Conservation (phyloP, 35 echinoderm and acorn worm genomes). For the Ophioderma brevispina region DNA sequence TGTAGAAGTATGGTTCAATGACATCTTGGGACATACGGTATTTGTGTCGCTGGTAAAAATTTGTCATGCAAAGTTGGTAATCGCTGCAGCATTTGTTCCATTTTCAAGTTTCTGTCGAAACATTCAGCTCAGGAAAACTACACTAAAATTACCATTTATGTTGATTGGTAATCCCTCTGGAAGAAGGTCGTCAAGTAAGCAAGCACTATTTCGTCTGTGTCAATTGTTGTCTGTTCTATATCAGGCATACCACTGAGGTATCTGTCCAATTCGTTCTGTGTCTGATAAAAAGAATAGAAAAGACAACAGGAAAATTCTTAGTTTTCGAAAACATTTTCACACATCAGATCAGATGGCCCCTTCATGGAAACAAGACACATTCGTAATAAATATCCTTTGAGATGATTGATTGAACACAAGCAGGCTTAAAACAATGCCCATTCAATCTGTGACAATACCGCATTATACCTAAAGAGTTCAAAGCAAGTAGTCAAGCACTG, state of each 20-base stretch:
- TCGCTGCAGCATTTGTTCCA: conserved; percentile 14
- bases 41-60: neutral
- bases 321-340: too few species aligned
- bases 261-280: conserved; percentile 26
- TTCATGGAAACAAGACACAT: too few species aligned
- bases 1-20: conserved; percentile 8
- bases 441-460: too few species aligned
- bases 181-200: conserved; percentile 65
- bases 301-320: too few species aligned
- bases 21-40: neutral
- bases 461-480: too few species aligned
- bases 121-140: conserved; percentile 19
- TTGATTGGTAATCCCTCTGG: conserved; percentile 4
- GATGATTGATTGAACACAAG: too few species aligned
- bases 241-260: conserved; percentile 12
- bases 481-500: too few species aligned
- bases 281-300: conserved; percentile 5
- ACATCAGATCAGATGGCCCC: too few species aligned
- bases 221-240: conserved; percentile 7
- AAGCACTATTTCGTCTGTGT: conserved; percentile 51
- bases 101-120: neutral
- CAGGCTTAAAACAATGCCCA: too few species aligned
- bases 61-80: neutral
- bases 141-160: conserved; percentile 57
- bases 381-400: too few species aligned